Percentiles rank a stretch among this genome's conserved stretches.
phyloP scores from a whole-genome alignment of 2,888 invertebrate genomes.

The Smittia aterrima region DNA sequence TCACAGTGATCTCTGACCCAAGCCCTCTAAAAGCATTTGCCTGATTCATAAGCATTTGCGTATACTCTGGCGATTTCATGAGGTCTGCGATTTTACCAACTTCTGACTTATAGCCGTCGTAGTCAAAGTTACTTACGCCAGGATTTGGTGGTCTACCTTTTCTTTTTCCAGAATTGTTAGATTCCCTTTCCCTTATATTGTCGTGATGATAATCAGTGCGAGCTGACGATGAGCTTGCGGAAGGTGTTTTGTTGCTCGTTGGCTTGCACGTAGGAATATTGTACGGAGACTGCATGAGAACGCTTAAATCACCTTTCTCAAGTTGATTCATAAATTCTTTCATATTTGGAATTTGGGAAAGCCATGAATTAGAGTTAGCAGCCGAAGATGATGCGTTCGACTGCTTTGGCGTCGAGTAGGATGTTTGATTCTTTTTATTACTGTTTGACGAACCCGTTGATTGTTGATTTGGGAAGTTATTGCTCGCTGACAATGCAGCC shows the following conservation, averaged over 20 bases:
- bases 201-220: constrained; percentile 28
- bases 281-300: constrained; percentile 38
- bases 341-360: constrained; percentile 41
- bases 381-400: constrained; percentile 41
- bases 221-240: background rate
- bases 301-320: constrained; percentile 42
- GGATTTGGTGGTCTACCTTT: constrained; percentile 32
- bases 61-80: constrained; percentile 54
- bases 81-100: constrained; percentile 53
- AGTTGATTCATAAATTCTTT: constrained; percentile 43
- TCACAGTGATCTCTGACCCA: constrained; percentile 39
- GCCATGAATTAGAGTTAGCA: constrained; percentile 46
- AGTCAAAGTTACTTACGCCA: constrained; percentile 45
- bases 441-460: background rate
- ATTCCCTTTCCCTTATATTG: background rate
- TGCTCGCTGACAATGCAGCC: constrained; percentile 15
- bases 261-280: constrained; percentile 40
- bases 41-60: constrained; percentile 52
- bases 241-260: background rate
- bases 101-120: constrained; percentile 53
- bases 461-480: constrained; percentile 21
- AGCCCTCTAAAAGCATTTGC: constrained; percentile 45
- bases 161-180: background rate
- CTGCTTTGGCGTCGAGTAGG: constrained; percentile 1
- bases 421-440: constrained; percentile 24